Evolutionary conservation across 1,140 invertebrate genomes (phyloP), one percentile per base, ranked within the genome.

Genomic region (Drosophila takahashii): DNA sequence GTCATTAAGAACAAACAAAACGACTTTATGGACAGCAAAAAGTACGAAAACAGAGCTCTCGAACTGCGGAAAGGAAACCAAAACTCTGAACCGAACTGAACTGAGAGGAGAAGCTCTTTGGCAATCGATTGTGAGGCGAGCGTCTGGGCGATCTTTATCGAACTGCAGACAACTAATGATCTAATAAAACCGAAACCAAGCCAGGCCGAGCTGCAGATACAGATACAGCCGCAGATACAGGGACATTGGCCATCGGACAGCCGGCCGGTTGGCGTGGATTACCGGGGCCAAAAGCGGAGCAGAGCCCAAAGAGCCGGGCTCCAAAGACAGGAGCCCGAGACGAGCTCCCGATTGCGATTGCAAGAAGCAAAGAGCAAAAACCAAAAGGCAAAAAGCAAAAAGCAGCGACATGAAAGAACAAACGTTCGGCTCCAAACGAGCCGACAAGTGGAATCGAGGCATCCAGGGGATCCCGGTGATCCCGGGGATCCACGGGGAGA

Each of bases 1-100:
- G 84, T 89, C 84, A 89, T 89, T 89, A 89, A 89, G 84, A 89
- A 89, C 84, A 89, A 89, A 89, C 84, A 89, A 89, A 89, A 89
- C 84, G 84, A 89, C 84, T 89, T 89, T 90, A 89, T 89, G 84
- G 84, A 83, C 84, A 83, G 83, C 83, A 89, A 87, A 87, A 85
- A 78, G 75, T 71, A 81, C 64, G 72, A 81, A 69, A 71, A 50
- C 69, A 48, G 44, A 51, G 52, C 48, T 58, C 36, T 26, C 6
- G 29, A 58, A 64, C 64, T 65, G 45, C 54, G 54, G 54, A 62
- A 62, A 67, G 64, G 74, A 67, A 51, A 62, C 57, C 52, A 18
- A 79, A 78, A 50, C 53, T 15, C 34, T 53, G 26, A 52, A 50
- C 42, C 10, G 47, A 48, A 32, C 18, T 22, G 45, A 64, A 22